These are phyloP conservation scores for Drosophila ficusphila DNA, from an alignment of 1,140 invertebrate genomes.

Conservation along the genomic window DNA sequence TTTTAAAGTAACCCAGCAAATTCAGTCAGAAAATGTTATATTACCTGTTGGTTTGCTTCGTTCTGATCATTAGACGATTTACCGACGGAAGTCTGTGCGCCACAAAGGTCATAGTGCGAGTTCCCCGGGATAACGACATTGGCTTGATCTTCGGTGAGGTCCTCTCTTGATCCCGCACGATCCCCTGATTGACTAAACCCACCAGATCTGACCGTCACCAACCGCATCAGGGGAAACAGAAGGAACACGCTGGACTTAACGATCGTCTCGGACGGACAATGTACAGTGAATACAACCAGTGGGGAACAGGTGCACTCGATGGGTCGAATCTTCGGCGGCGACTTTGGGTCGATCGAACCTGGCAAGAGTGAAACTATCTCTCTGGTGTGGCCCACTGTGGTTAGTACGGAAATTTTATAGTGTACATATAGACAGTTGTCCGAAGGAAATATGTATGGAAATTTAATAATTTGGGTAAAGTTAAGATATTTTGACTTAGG, in stretches of 20 bases:
- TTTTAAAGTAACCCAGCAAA: neutral
- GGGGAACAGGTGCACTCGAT: constrained; percentile 42
- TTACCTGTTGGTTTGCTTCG: constrained; percentile 28
- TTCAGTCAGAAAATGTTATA: constrained; percentile 49
- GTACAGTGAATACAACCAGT: constrained; percentile 53
- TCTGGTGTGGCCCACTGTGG: constrained; percentile 74
- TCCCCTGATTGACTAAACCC: neutral
- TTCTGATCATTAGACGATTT: constrained; percentile 6
- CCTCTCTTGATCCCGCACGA: fast-evolving
- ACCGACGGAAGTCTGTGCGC: constrained; percentile 28
- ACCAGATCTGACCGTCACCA: constrained; percentile 64
- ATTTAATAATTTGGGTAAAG: no score
- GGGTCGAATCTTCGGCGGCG: constrained; percentile 58
- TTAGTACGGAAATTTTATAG: constrained; percentile 12
- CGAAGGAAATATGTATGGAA: no score
- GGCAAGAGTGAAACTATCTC: constrained; percentile 64
- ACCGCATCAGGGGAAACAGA: constrained; percentile 18
- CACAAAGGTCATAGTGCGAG: constrained; percentile 58
- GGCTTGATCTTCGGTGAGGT: constrained; percentile 70
- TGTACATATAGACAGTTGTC: neutral
- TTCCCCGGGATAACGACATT: constrained; percentile 62
- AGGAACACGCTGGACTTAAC: constrained; percentile 50
- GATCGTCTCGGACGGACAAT: constrained; percentile 51
- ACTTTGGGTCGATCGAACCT: constrained; percentile 61
- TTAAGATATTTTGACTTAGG: no score